Base-by-base conservation (phyloP, 2,888 invertebrate genomes). In the Drosophila sordidula region DNA sequence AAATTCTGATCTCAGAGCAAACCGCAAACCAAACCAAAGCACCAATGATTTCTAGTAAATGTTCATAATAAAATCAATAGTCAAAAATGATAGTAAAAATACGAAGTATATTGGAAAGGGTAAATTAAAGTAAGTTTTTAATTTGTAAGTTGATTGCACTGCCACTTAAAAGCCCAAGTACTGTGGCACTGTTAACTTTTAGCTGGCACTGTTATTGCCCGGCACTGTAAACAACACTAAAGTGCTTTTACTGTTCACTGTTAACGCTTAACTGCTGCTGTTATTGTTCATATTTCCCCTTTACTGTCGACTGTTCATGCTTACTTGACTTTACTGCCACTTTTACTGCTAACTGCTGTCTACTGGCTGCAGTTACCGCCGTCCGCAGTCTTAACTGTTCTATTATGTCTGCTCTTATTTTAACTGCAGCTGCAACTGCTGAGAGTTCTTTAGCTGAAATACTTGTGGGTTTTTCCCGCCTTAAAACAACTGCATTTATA, bases 221-320 rank as follows among this genome's bases (percentile, higher is more conserved):
- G 25, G 22, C 4, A 26, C 14, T 34, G 52, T 42, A 42, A 42
- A 25, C 8, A 38, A 29, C 14, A 45, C 12, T 22, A 11, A 12
- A 42, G 4, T 18, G 12, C 18, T 34, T n/a, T 34, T 58, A 22
- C 18, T 16, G 36, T 16, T 62, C 9, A 6, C 14, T 16, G 4
- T 18, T 46, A 41, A 41, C 25, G 39, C 29, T 34, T 41, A 59
- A 59, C 50, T 47, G 32, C 42, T 11, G 11, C 52, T 42, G 32
- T 47, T 64, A 46, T 62, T 63, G 61, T 46, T 46, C 61, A 61
- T 62, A 62, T 47, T 42, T 50, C 5, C 34, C 34, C 12, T 51
- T 51, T 42, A 51, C 36, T 16, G 36, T 64, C 52, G 41, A 22
- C 34, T 52, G 51, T 26, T 65, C 46, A 52, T 39, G 67, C 55